phyloP scores from a whole-genome alignment of 2,797 vertebrate genomes.

The Notoglanidium macrostoma region DNA sequence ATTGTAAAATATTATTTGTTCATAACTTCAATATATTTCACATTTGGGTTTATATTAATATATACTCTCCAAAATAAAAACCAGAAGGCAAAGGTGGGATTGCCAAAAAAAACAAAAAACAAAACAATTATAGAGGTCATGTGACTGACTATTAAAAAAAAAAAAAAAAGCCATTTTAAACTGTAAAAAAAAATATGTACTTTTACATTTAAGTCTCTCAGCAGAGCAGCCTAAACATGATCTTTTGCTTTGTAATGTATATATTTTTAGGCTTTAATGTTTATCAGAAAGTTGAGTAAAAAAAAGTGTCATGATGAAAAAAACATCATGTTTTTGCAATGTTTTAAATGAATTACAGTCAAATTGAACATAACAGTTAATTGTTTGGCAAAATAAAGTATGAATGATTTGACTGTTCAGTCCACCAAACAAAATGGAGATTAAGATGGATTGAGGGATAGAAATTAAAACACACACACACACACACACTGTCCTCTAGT shows the following conservation, averaged over 20 bases:
- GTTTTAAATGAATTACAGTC: background rate
- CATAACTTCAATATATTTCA: background rate
- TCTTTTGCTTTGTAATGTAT: background rate
- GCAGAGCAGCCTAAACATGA: background rate
- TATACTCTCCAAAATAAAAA: background rate
- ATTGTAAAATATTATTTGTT: background rate
- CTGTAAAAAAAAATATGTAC: no score
- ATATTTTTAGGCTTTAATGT: background rate
- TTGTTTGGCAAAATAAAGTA: background rate
- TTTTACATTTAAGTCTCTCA: no score
- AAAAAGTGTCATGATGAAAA: background rate
- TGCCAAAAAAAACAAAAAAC: background rate
- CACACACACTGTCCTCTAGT: background rate
- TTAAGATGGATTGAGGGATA: background rate
- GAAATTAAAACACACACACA: constrained; percentile 8
- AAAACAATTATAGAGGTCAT: background rate
- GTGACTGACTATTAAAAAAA: background rate
- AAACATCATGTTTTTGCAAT: background rate
- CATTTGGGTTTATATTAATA: background rate
- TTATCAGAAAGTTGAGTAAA: background rate
- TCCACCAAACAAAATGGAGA: background rate
- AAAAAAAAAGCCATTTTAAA: background rate
- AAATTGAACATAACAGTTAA: background rate
- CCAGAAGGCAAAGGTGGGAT: background rate
- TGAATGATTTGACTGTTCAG: background rate